These are phyloP conservation scores for Ariolimax columbianus DNA, from an alignment of 2,888 invertebrate species.

Conservation along the genomic window DNA sequence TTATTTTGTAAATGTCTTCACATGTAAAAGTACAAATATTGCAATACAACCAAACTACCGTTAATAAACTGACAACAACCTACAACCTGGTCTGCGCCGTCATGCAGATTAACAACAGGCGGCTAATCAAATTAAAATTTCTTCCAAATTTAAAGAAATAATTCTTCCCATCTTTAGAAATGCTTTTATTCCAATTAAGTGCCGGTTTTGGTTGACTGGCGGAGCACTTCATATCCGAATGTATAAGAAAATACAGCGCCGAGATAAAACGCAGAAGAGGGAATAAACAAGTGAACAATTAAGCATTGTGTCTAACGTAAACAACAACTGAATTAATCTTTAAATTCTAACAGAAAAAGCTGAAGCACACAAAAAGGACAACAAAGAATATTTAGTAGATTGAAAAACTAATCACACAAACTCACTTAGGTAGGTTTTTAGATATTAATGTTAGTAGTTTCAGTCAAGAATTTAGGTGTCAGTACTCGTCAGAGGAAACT, in stretches of 20 bases:
- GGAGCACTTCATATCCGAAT: constrained; percentile 4
- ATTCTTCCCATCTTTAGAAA: not conserved
- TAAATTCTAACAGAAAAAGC: constrained; percentile 43
- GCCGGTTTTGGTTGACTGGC: constrained; percentile 3
- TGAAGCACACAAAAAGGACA: constrained; percentile 45
- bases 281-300: constrained; percentile 1
- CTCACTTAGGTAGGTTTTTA: constrained; percentile 46
- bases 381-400: constrained; percentile 46
- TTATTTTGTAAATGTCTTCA: constrained; percentile 68
- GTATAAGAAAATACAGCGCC: not conserved
- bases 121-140: constrained; percentile 28
- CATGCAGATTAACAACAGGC: constrained; percentile 37
- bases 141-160: constrained; percentile 7
- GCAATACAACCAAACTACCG: constrained; percentile 69
- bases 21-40: constrained; percentile 76
- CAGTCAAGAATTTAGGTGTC: not conserved
- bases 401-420: constrained; percentile 19
- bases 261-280: not conserved
- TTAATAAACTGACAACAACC: constrained; percentile 59
- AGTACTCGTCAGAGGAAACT: not conserved
- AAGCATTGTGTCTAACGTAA: constrained; percentile 22
- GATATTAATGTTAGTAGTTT: constrained; percentile 17
- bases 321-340: constrained; percentile 17
- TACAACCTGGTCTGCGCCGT: constrained; percentile 46
- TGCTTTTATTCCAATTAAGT: not conserved